A percentile compares a stretch with the other conserved stretches of the same genome.
phyloP scores from a whole-genome alignment of 2,797 vertebrate species.

The Varecia variegata region DNA sequence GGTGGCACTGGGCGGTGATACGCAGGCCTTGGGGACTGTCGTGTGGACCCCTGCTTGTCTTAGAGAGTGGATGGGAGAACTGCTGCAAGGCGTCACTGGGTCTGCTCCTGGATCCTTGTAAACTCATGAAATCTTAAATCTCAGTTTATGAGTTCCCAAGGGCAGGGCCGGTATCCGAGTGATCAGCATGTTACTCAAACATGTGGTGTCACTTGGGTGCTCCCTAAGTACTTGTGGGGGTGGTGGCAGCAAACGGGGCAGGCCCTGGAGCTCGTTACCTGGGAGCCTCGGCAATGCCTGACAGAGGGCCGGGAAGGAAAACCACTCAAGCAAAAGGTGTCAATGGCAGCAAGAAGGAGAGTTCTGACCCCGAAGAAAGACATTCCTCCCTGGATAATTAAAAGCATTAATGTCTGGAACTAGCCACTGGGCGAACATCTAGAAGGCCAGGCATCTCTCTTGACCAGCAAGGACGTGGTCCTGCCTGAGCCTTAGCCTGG shows the following conservation, averaged over 20 bases:
- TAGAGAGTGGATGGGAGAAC: not conserved
- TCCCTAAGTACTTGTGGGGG: not conserved
- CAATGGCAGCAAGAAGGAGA: not conserved
- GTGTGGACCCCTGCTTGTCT: not conserved
- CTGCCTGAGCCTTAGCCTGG: not conserved
- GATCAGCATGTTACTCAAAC: not conserved
- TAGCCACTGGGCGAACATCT: not conserved
- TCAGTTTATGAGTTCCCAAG: not conserved
- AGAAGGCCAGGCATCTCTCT: not conserved
- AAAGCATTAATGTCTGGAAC: not conserved
- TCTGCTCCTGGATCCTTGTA: not conserved
- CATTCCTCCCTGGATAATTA: not conserved
- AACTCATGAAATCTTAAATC: not conserved
- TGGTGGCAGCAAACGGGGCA: not conserved
- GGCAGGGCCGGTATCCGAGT: not conserved
- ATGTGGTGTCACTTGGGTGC: not conserved
- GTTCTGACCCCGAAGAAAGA: not conserved
- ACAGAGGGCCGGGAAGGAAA: not conserved
- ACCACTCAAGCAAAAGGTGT: not conserved
- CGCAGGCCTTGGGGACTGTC: not conserved
- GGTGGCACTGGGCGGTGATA: fast-evolving
- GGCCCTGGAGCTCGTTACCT: not conserved
- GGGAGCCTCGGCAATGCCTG: not conserved
- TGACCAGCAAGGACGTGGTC: not conserved
- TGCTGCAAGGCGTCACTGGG: not conserved